These are phyloP conservation scores for Myopa testacea DNA, from an alignment of 2,888 invertebrate species.

Conservation along the genomic window DNA sequence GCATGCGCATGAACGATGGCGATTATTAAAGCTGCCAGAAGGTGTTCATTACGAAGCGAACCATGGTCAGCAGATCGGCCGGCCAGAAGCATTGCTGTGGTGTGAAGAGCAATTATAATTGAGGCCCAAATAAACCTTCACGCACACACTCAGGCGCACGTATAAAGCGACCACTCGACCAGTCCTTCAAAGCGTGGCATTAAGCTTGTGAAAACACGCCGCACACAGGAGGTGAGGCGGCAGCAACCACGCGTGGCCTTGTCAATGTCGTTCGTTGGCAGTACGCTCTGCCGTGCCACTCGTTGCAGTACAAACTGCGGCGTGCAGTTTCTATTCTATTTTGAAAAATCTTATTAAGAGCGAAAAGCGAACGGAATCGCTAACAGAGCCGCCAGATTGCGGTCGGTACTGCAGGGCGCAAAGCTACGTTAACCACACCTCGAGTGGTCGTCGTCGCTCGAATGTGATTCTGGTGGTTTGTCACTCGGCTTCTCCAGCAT, in stretches of 20 bases:
- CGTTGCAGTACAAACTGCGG: not conserved
- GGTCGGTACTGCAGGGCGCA: not conserved
- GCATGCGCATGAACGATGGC: no score
- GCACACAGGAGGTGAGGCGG: no score
- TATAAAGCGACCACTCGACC: no score
- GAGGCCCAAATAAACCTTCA: not conserved
- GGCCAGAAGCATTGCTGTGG: not conserved
- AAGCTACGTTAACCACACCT: no score
- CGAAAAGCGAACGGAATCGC: not conserved
- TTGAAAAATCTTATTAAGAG: not conserved
- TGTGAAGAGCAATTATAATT: not conserved
- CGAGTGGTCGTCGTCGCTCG: not conserved
- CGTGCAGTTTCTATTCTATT: not conserved
- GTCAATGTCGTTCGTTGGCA: slow-evolving; percentile 32
- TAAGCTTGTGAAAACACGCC: no score
- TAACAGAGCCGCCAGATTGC: not conserved
- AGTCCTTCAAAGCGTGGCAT: no score
- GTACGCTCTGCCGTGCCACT: not conserved
- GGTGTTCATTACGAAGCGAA: not conserved
- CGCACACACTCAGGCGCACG: not conserved
- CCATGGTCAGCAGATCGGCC: not conserved
- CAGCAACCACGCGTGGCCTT: slow-evolving; percentile 23
- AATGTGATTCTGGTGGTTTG: slow-evolving; percentile 32
- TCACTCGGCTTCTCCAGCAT: not conserved
- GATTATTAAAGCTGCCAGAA: not conserved